phyloP scores from a whole-genome alignment of 30 jellyfish, hydroid and myxozoan species.

The Aurelia aurita complex sp. Pacific region DNA sequence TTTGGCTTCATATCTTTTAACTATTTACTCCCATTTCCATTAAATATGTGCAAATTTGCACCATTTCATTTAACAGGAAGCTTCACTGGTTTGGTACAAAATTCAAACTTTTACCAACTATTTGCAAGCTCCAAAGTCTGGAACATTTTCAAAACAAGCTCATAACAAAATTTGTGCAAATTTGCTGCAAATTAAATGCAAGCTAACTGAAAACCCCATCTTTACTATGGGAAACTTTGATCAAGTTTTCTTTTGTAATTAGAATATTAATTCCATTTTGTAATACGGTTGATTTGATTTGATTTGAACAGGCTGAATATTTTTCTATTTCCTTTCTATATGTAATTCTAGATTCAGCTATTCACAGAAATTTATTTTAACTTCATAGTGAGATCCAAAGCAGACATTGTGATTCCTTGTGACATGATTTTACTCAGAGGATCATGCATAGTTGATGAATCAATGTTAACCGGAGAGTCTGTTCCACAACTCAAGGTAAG shows the following conservation, averaged over 20 bases:
- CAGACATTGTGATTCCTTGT: constrained; percentile 93
- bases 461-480: constrained; percentile 99
- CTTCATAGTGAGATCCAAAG: constrained; percentile 85
- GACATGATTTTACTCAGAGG: constrained; percentile 97
- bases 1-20: neutral
- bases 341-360: too few species aligned
- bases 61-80: too few species aligned
- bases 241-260: neutral
- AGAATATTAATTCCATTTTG: neutral
- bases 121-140: too few species aligned
- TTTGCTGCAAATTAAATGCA: too few species aligned
- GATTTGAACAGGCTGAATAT: neutral
- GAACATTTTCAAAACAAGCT: too few species aligned
- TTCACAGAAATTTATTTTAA: too few species aligned
- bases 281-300: neutral
- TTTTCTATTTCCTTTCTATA: too few species aligned
- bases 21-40: neutral
- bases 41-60: neutral
- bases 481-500: constrained; percentile 99
- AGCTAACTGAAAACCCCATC: too few species aligned
- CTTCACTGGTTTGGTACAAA: too few species aligned
- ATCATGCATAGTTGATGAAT: constrained; percentile 97
- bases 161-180: too few species aligned
- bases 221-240: too few species aligned
- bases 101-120: too few species aligned